Evolutionary conservation across 2,113 vertebrate genomes (phyloP).

Genomic region (Pan troglodytes): NHGRI_mPanTro3-v2.1_pri NC_072404.2:118858501-118859000

Average conservation of each 20-base stretch:
- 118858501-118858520: no score
- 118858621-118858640: no score
- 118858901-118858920: background rate
- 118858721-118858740: background rate
- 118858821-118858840: no score
- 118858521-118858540: no score
- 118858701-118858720: background rate
- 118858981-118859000: background rate
- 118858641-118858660: no score
- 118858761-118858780: background rate
- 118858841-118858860: no score
- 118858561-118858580: no score
- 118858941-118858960: background rate
- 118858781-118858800: background rate
- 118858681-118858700: background rate
- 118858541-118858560: no score
- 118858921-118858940: background rate
- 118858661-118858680: no score
- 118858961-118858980: background rate
- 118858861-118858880: background rate
- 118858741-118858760: background rate
- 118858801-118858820: no score
- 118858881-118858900: background rate
- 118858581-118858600: no score
- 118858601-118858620: no score